phyloP scores from a whole-genome alignment of 2,888 invertebrate species.

The Bhutanitis thaidina region DNA sequence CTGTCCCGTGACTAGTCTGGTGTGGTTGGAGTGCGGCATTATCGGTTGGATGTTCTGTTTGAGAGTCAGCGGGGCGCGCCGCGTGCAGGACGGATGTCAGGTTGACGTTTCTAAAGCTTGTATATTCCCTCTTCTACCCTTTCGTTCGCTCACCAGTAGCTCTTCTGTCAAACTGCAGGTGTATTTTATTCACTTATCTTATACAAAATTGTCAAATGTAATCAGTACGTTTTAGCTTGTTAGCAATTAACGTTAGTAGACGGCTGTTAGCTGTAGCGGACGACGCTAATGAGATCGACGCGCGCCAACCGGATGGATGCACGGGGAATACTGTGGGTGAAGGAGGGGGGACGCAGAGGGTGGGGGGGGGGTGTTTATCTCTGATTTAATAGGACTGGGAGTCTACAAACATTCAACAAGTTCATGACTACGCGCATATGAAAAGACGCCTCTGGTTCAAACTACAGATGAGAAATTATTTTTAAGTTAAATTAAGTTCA shows the following conservation, averaged over 20 bases:
- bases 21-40: too few species aligned
- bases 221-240: neutral
- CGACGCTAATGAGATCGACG: neutral
- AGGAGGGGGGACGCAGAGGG: neutral
- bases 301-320: neutral
- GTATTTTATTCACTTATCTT: too few species aligned
- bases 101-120: too few species aligned
- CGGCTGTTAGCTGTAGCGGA: neutral
- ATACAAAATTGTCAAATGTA: neutral
- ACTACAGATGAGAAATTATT: neutral
- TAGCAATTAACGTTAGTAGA: neutral
- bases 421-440: neutral
- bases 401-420: slow-evolving; percentile 2
- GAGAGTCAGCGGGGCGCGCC: too few species aligned
- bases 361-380: neutral
- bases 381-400: neutral
- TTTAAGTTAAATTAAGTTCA: too few species aligned
- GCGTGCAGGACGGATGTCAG: too few species aligned
- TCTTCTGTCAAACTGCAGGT: too few species aligned
- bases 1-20: too few species aligned
- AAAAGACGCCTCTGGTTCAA: neutral
- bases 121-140: too few species aligned
- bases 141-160: too few species aligned
- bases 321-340: too few species aligned
- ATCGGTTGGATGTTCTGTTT: too few species aligned